These are phyloP conservation scores for Valencia hispanica DNA, from an alignment of 2,797 vertebrate genomes.

Conservation along the genomic window DNA sequence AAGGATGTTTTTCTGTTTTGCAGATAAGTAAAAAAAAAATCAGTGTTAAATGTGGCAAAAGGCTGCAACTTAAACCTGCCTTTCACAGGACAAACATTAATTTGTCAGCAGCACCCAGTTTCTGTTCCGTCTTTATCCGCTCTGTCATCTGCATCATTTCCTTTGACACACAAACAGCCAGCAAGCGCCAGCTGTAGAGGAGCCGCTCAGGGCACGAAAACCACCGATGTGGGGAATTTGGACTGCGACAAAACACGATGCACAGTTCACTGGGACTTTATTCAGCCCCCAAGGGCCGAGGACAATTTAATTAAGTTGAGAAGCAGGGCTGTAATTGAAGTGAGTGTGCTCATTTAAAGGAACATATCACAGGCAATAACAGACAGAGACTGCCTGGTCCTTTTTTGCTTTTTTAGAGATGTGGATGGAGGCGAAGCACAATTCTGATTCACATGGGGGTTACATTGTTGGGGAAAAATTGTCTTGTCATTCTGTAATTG, in stretches of 20 bases:
- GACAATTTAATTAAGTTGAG: conserved; percentile 62
- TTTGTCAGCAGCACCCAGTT: conserved; percentile 43
- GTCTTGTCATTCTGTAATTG: not conserved
- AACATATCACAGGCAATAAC: not conserved
- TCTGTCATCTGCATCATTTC: conserved; percentile 28
- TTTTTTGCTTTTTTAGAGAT: conserved; percentile 2
- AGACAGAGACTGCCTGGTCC: not conserved
- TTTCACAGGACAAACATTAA: not conserved
- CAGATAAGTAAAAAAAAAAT: not conserved
- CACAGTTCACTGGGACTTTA: conserved; percentile 26
- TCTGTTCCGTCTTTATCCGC: conserved; percentile 56
- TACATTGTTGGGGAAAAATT: not conserved
- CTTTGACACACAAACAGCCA: conserved; percentile 13
- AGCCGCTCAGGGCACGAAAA: not conserved
- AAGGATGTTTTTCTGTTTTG: not conserved
- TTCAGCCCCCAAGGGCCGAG: conserved; percentile 47
- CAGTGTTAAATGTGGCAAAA: not conserved
- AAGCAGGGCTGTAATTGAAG: conserved; percentile 45
- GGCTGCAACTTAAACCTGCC: not conserved
- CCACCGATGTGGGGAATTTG: conserved; percentile 8
- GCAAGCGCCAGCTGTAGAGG: not conserved
- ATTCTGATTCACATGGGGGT: not conserved
- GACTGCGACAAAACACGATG: conserved; percentile 21
- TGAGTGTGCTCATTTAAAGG: conserved; percentile 22
- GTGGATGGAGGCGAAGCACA: not conserved